phyloP scores from a whole-genome alignment of 2,888 invertebrate genomes.

The Myathropa florea region DNA sequence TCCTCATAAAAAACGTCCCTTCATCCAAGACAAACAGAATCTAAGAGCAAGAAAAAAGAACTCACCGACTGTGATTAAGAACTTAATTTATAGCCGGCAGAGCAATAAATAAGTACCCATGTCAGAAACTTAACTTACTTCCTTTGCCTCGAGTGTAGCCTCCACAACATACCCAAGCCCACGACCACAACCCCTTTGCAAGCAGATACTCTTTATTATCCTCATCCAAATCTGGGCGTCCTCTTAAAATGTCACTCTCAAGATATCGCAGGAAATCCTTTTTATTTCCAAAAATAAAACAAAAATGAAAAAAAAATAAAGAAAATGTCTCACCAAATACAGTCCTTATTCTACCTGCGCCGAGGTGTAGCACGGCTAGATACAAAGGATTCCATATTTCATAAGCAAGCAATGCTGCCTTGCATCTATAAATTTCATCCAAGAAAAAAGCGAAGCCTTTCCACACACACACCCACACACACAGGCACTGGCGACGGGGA shows the following conservation, averaged over 20 bases:
- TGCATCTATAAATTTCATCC: neutral
- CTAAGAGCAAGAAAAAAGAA: neutral
- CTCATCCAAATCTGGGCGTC: conserved; percentile 2
- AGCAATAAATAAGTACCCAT: conserved; percentile 57
- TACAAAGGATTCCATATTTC: conserved; percentile 15
- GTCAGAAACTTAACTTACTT: conserved; percentile 50
- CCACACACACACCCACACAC: neutral
- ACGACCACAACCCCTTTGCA: neutral
- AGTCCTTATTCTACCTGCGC: neutral
- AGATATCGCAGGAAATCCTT: conserved; percentile 2
- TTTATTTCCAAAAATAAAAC: neutral
- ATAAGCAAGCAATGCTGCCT: neutral
- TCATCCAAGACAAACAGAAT: neutral
- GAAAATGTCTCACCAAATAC: neutral
- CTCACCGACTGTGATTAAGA: conserved; percentile 37
- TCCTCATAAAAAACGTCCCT: neutral
- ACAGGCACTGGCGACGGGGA: neutral
- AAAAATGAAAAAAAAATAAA: neutral
- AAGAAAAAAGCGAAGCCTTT: neutral
- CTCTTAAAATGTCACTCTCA: conserved; percentile 20
- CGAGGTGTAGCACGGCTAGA: neutral
- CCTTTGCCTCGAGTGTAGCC: neutral
- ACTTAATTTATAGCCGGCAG: conserved; percentile 49
- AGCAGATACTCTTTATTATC: conserved; percentile 1
- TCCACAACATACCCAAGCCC: neutral